These are phyloP conservation scores for Listronotus bonariensis DNA, from an alignment of 1,140 invertebrate species.

Conservation along the genomic window DNA sequence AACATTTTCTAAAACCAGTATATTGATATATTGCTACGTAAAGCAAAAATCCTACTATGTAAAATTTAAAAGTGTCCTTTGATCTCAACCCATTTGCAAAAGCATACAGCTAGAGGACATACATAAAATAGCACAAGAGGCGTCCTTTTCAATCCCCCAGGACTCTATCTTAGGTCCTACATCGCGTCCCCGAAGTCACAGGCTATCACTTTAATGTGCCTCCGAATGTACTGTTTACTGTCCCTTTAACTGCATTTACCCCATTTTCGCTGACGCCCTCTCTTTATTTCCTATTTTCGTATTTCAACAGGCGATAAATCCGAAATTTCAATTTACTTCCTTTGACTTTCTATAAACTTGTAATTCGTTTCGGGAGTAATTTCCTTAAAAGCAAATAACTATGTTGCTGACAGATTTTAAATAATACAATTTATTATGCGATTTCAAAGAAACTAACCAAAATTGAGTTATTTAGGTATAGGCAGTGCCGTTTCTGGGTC, in stretches of 20 bases:
- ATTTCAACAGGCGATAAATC: constrained; percentile 28
- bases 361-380: constrained; percentile 11
- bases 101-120: neutral
- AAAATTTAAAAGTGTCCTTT: constrained; percentile 14
- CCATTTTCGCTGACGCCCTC: constrained; percentile 33
- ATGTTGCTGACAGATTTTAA: neutral
- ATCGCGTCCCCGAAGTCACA: constrained; percentile 36
- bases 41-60: neutral
- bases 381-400: neutral
- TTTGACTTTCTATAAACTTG: constrained; percentile 1
- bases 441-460: too few species aligned
- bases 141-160: constrained; percentile 23
- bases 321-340: neutral
- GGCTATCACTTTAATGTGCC: constrained; percentile 42
- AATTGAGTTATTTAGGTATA: too few species aligned
- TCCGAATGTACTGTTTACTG: constrained; percentile 41
- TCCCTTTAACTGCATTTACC: constrained; percentile 31
- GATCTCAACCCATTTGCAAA: constrained; percentile 9
- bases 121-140: constrained; percentile 24
- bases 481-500: too few species aligned
- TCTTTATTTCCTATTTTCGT: constrained; percentile 33
- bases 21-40: constrained; percentile 1
- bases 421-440: too few species aligned
- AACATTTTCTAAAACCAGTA: too few species aligned
- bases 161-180: constrained; percentile 21